Evolutionary conservation across 2,797 vertebrate genomes (phyloP).

Genomic region (Chlorospingus flavigularis): DNA sequence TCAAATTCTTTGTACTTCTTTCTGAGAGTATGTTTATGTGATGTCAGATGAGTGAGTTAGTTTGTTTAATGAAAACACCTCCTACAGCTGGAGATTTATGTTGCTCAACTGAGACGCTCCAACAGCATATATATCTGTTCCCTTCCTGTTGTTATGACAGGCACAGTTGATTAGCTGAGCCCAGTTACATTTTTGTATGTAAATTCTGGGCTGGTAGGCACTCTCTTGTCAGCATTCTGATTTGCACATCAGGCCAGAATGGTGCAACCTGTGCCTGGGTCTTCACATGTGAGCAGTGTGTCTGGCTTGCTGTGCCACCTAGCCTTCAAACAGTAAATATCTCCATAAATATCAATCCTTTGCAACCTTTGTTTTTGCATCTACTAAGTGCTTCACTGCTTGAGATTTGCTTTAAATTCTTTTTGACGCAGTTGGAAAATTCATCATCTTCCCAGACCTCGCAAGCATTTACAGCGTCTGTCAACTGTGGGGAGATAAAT

Average conservation of each 20-base stretch:
- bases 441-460: not conserved
- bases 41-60: not conserved
- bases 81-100: not conserved
- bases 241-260: not conserved
- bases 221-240: not conserved
- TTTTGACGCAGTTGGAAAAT: not conserved
- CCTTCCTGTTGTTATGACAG: not conserved
- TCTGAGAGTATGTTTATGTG: not conserved
- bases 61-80: constrained; percentile 16
- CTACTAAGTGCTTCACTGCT: not conserved
- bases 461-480: not conserved
- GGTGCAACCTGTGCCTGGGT: not conserved
- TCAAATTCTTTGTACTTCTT: not conserved
- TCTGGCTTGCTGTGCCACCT: not conserved
- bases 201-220: not conserved
- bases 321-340: not conserved
- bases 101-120: not conserved
- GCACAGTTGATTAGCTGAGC: not conserved
- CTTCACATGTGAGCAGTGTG: not conserved
- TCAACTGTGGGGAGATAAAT: not conserved
- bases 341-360: not conserved
- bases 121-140: not conserved
- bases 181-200: not conserved
- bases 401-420: not conserved
- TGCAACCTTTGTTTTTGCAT: not conserved